Percentiles rank a stretch among this genome's conserved stretches.
These are phyloP conservation scores for Drosophila mayaguana DNA, from an alignment of 2,888 invertebrate species.

Conservation along the genomic window DNA sequence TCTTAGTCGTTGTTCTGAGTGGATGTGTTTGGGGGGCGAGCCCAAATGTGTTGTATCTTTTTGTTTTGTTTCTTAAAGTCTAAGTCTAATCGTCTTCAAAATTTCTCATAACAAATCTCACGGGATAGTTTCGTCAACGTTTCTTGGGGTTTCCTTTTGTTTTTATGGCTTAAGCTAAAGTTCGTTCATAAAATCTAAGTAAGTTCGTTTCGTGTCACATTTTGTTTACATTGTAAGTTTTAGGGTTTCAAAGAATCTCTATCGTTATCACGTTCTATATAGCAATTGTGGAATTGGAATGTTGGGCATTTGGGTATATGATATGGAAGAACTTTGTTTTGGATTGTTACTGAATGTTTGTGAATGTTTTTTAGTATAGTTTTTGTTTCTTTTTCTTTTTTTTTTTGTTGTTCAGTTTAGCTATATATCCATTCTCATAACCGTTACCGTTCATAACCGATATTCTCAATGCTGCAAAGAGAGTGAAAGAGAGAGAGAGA, in stretches of 20 bases:
- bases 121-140: conserved; percentile 59
- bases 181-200: conserved; percentile 58
- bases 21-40: conserved; percentile 15
- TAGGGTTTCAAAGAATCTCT: conserved; percentile 72
- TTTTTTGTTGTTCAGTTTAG: conserved; percentile 23
- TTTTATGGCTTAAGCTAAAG: conserved; percentile 63
- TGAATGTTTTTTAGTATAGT: conserved; percentile 8
- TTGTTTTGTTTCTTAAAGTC: conserved; percentile 42
- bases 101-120: conserved; percentile 54
- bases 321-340: conserved; percentile 39
- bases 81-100: conserved; percentile 58
- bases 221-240: conserved; percentile 44
- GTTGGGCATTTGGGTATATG: conserved; percentile 46
- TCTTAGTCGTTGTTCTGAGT: conserved; percentile 24
- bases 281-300: conserved; percentile 61
- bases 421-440: conserved; percentile 54
- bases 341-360: conserved; percentile 22
- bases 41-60: conserved; percentile 69
- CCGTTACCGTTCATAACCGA: conserved; percentile 52
- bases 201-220: conserved; percentile 59
- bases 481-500: conserved; percentile 58
- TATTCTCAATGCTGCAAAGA: conserved; percentile 80
- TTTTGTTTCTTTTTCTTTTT: conserved; percentile 1
- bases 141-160: conserved; percentile 36
- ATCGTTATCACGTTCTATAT: conserved; percentile 75